Base-by-base conservation (phyloP, 2,113 vertebrate species). In the Prinia subflava region DNA sequence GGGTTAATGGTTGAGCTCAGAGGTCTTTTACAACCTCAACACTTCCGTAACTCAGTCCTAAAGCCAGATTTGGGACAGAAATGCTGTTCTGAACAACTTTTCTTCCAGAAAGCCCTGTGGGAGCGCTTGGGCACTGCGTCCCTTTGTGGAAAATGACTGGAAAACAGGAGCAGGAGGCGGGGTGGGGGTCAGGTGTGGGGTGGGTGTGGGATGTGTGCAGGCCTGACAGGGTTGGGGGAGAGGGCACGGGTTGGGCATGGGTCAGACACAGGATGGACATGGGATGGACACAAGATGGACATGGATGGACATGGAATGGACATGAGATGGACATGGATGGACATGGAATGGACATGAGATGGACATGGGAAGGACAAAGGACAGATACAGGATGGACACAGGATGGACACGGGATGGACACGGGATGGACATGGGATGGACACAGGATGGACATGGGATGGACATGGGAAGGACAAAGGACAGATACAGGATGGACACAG, bases 21-120 rank as follows among this genome's bases (percentile, higher is more conserved):
- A 62, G 23, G 0, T 5, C 30, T 23, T 53, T 53, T 17, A 49
- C 75, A 41, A 13, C 24, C 18, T 8, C 49, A 64, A 5, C 0
- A 0, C 31, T 13, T 6, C 59, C 1, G 0, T 4, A 24, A 4
- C 4, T 44, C 63, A 1, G 0, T 0, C 20, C 20, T 9, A n/a
- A 39, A 50, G 9, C 19, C 28, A 56, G 12, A 24, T 42, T 30
- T 31, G 91, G 63, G 59, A 27, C 53, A 28, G 49, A 17, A 56
- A 8, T 2, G 3, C 1, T 2, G 5, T 10, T 87, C 8, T 7
- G 8, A 44, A n/a, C 11, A 30, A 18, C 35, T 62, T 49, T 31
- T 31, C 31, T 11, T 4, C 19, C 33, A 4, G 33, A 13, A 33
- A 31, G 13, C 0, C 2, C 50, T 3, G 22, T 1, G 21, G n/a